Base-by-base conservation (phyloP, 2,888 invertebrate species). In the Eilema griseolum region DNA sequence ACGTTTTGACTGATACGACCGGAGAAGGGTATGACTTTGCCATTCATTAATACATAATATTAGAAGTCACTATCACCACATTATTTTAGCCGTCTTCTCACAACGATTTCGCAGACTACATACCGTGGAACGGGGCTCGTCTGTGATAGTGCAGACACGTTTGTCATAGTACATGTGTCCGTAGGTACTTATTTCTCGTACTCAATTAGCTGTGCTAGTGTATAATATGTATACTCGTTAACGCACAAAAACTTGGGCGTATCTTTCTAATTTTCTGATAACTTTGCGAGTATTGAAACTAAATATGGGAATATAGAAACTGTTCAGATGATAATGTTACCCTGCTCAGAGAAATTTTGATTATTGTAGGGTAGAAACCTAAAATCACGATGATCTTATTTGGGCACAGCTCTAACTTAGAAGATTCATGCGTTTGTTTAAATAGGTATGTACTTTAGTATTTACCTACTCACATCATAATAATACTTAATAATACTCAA, bases 401-500 rank as follows among this genome's bases (percentile, higher is more conserved):
- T 33, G 31, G n/a, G 5, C 14, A 23, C 11, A 14, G 3, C 33
- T n/a, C 23, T 61, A 31, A 33, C 23, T 23, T 7, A 12, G 7
- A 23, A 37, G 61, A 7, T 33, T 31, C 20, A 46, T 1, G 23
- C 33, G 5, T 33, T 14, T 61, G 23, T 33, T 37, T 62, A 62
- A 37, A 10, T 56, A 56, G 23, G 24, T 59, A 59, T 8, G 24
- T 57, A 24, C 24, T 3, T 59, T 14, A 16, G 16, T 67, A 61
- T 46, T 12, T 68, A 41, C 41, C 41, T 41, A 37, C 31, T 61
- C 46, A 64, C 66, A 57, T 62, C 71, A 69, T 63, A 66, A 66
- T 71, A 71, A n/a, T 69, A 26, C 46, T 57, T 72, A 69, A 67
- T 66, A 85, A 85, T 85, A 86, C 86, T 86, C 85, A 79, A 72